These are phyloP conservation scores for Cryptus armator DNA, from an alignment of 2,888 invertebrate genomes.

Conservation along the genomic window DNA sequence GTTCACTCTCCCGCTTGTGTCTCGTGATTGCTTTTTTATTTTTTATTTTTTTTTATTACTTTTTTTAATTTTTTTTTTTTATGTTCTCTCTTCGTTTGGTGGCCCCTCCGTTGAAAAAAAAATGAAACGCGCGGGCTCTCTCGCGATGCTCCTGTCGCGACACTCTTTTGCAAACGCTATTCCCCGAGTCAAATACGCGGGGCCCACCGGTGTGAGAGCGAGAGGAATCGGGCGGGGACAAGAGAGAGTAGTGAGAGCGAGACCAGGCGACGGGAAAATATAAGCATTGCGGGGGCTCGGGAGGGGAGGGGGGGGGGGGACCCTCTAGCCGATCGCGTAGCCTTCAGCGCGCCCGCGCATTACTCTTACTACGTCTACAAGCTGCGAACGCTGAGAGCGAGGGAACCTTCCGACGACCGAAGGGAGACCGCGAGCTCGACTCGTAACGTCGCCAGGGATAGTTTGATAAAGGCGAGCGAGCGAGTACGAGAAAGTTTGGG, in stretches of 20 bases:
- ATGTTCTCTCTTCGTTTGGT: background rate
- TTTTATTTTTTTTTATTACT: background rate
- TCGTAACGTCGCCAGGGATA: background rate
- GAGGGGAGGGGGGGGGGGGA: constrained; percentile 34
- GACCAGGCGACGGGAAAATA: constrained; percentile 38
- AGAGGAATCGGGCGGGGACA: constrained; percentile 40
- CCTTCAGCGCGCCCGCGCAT: constrained; percentile 79
- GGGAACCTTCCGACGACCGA: constrained; percentile 17
- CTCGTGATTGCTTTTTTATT: background rate
- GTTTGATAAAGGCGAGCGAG: constrained; percentile 14
- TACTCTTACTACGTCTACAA: constrained; percentile 81
- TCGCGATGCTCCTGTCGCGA: constrained; percentile 2
- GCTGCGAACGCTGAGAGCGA: constrained; percentile 13
- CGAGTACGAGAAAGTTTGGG: constrained; percentile 48
- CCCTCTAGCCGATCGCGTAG: constrained; percentile 64
- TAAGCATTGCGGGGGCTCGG: constrained; percentile 44
- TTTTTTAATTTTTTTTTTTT: constrained; percentile 6
- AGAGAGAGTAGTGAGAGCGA: constrained; percentile 24
- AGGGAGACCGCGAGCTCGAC: constrained; percentile 6
- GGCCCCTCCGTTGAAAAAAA: constrained; percentile 16
- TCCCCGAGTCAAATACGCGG: constrained; percentile 61
- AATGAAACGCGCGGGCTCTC: constrained; percentile 33
- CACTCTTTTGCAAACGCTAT: constrained; percentile 56
- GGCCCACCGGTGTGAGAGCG: constrained; percentile 21
- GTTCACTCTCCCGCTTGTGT: background rate